Evolutionary conservation across 2,113 vertebrate species (phyloP), one percentile per base, ranked within the genome.

Genomic region (Engraulis encrasicolus): DNA sequence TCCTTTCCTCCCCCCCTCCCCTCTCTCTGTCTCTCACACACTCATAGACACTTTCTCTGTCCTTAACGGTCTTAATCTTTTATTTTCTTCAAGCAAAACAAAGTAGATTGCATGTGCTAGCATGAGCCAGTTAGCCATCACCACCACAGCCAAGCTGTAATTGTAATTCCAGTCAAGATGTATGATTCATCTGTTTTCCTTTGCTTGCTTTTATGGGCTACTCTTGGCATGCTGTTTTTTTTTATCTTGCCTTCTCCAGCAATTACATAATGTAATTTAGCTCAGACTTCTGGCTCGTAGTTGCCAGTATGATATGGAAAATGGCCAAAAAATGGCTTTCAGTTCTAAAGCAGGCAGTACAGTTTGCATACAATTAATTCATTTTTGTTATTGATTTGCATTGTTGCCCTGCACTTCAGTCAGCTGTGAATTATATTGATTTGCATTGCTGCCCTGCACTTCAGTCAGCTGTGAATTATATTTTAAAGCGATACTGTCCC

Each of bases 161-260:
- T 91, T 90, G 93, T 86, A 87, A 90, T 85, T 86, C 80, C 86
- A 90, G 84, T 87, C 80, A n/a, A n/a, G n/a, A 90, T 91, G 95
- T 84, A 86, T 90, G 79, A 91, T 91, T 95, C 83, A 86, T 90
- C 82, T 86, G 82, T 92, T 88, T 90, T 87, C 88, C 90, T 92
- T 91, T 89, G 91, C 90, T 38, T 87, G 88, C 91, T 91, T 74
- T 18, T 91, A 58, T 61, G 27, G 78, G 82, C 85, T 82, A 78
- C 81, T 84, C 52, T n/a, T 80, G 40, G 79, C 79, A 79, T 84
- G 54, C 84, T 61, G 48, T 78, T 80, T 71, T n/a, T n/a, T n/a
- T n/a, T n/a, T n/a, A n/a, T 74, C 27, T 34, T 31, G 23, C 12
- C 17, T 31, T 14, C 34, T 23, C 48, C 80, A 12, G 23, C 80